Percentiles rank a stretch among this genome's conserved stretches.
Conservation (phyloP, 2,888 invertebrate genomes). For the Mechanitis messenoides region DNA sequence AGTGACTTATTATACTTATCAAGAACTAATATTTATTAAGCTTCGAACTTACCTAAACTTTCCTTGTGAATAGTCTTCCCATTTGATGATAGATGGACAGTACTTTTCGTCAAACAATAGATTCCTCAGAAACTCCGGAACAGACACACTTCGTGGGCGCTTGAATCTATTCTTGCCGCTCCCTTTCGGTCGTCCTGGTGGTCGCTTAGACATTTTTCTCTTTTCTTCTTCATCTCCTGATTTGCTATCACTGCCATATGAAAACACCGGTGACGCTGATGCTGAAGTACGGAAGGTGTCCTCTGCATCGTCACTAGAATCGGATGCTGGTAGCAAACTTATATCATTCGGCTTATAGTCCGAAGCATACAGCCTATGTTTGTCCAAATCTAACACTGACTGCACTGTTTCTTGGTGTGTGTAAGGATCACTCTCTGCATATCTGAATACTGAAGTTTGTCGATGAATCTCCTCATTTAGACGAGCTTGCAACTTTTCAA, state of each 20-base stretch:
- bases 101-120: constrained; percentile 84
- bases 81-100: constrained; percentile 89
- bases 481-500: constrained; percentile 55
- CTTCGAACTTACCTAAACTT: constrained; percentile 79
- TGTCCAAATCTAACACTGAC: constrained; percentile 62
- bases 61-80: constrained; percentile 90
- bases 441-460: constrained; percentile 53
- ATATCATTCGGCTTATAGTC: constrained; percentile 60
- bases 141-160: constrained; percentile 68
- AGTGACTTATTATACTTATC: neutral
- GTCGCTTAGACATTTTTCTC: constrained; percentile 64
- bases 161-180: constrained; percentile 66
- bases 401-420: constrained; percentile 49
- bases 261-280: constrained; percentile 60
- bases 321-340: constrained; percentile 43
- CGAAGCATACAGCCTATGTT: constrained; percentile 48
- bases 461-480: constrained; percentile 54
- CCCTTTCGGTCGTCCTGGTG: constrained; percentile 75
- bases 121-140: constrained; percentile 92
- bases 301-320: constrained; percentile 67
- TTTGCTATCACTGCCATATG: constrained; percentile 66
- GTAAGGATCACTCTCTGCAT: constrained; percentile 55
- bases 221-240: constrained; percentile 70
- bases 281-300: constrained; percentile 58
- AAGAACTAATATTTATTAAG: neutral